Conservation (phyloP, 2,113 vertebrate genomes). For the Rhinoptilus africanus region DNA sequence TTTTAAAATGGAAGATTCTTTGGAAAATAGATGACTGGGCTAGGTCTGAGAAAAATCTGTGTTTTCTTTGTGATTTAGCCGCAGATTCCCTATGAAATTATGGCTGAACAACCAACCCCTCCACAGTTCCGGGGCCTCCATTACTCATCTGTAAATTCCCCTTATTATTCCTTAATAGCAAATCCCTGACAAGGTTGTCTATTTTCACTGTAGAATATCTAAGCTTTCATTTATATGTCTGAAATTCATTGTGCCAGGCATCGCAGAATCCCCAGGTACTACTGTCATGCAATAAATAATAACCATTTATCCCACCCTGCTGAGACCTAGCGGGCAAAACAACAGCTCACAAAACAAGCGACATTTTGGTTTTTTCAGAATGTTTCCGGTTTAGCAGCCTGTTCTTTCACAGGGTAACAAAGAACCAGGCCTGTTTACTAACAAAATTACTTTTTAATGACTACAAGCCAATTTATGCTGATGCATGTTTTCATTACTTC, state of each 20-base stretch:
- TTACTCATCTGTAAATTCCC: background rate
- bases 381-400: rapidly evolving
- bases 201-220: background rate
- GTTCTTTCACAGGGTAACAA: background rate
- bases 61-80: background rate
- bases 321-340: background rate
- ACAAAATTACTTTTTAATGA: background rate
- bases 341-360: background rate
- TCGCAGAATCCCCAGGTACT: background rate
- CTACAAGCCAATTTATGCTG: background rate
- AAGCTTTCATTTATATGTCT: background rate
- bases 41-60: background rate
- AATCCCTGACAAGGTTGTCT: background rate
- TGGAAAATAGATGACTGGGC: background rate
- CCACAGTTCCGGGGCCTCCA: background rate
- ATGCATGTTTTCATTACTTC: background rate
- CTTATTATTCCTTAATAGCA: background rate
- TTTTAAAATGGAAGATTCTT: background rate
- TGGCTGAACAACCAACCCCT: background rate
- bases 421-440: background rate
- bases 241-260: background rate
- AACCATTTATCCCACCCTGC: background rate
- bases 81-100: background rate
- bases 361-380: background rate
- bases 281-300: background rate